Percentiles rank a stretch among this genome's conserved stretches.
These are phyloP conservation scores for Bombycilla garrulus DNA, from an alignment of 2,113 vertebrate genomes.

Conservation along the genomic window DNA sequence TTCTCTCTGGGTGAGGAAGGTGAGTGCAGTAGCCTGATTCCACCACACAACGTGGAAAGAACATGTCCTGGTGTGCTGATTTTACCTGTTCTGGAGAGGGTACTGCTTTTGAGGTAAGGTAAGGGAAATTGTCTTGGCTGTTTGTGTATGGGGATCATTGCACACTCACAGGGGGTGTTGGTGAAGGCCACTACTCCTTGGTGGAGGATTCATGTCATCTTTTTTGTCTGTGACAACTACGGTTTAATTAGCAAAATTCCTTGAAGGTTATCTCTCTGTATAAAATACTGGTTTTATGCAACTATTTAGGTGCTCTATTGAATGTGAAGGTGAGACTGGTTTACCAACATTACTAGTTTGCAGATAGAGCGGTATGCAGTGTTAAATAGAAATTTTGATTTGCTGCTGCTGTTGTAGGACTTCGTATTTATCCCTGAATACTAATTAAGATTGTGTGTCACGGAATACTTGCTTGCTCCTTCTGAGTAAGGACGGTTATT, in stretches of 20 bases:
- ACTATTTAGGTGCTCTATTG: background rate
- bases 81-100: background rate
- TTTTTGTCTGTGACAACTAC: background rate
- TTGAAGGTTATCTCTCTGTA: background rate
- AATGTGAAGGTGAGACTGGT: background rate
- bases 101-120: background rate
- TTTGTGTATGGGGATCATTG: background rate
- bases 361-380: background rate
- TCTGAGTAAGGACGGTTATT: background rate
- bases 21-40: background rate
- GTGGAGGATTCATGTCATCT: background rate
- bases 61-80: background rate
- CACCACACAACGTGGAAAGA: background rate
- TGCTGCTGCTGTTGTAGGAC: background rate
- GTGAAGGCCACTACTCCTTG: background rate
- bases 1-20: background rate
- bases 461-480: background rate
- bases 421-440: background rate
- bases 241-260: background rate
- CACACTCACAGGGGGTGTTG: background rate
- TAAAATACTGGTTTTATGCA: background rate
- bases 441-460: background rate
- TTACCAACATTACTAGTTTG: background rate
- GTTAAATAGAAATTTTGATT: background rate
- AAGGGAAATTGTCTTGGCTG: background rate